Base-by-base conservation (phyloP, 2,888 invertebrate genomes). In the Microctonus brassicae region DNA sequence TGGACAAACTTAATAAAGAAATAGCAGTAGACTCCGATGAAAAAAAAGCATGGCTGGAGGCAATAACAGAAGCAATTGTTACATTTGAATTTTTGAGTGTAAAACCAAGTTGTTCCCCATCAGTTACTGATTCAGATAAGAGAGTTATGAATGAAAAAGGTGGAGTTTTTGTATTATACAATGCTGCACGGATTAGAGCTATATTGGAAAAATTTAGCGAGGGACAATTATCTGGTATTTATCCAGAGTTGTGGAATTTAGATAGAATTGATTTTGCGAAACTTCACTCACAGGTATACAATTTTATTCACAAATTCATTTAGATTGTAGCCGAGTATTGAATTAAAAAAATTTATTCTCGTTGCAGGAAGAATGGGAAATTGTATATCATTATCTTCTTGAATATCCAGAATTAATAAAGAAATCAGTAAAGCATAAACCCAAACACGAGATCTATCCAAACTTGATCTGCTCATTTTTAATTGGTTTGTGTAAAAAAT, bases 311-410 rank as follows among this genome's bases (percentile, higher is more conserved):
- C n/a, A n/a, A n/a, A n/a, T n/a, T n/a, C n/a, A n/a, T n/a, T 65
- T 17, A 36, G 17, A 24, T 3, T 57, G 57, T 68, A 0, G 11
- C 10, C 17, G 52, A 53, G n/a, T n/a, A n/a, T n/a, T 47, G n/a
- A 66, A 29, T 10, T 47, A 24, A 20, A 70, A 47, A 70, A 9
- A 20, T 22, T 11, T 58, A 63, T 52, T 70, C 36, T 33, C 58
- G 47, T 89, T 90, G 20, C 84, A 94, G 94, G 93, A 94, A 79
- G 95, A 95, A 89, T 95, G 95, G 95, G 90, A 90, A 74, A 83
- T 95, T 3, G 84, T 94, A 53, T 94, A 90, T 82, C 92, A 91
- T 75, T 94, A 90, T 77, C 88, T 95, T 69, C 84, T 94, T 62
- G 90, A 90, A 20, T 92, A 92, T 81, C 93, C 94, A 0, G 84